Conservation (phyloP, 2,797 vertebrate species). For the Sebastes steindachneri region DNA sequence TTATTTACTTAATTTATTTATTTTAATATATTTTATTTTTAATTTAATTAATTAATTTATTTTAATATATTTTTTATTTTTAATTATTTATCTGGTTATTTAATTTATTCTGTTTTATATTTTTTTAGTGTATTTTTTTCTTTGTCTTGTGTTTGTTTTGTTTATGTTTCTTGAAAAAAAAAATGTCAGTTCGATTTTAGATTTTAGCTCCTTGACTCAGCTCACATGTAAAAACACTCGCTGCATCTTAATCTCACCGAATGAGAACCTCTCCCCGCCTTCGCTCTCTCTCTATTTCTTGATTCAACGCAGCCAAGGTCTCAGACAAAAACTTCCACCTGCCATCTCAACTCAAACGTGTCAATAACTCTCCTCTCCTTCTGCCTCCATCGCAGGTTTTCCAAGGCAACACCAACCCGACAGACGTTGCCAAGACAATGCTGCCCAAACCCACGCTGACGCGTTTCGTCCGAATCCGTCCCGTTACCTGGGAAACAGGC, state of each 20-base stretch:
- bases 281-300: constrained; percentile 9
- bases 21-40: too few relatives aligned
- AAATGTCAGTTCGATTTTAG: too few relatives aligned
- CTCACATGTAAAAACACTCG: neutral
- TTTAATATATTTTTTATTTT: too few relatives aligned
- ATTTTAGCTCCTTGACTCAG: neutral
- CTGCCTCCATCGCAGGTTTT: constrained; percentile 85
- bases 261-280: neutral
- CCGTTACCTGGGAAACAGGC: constrained; percentile 92
- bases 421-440: constrained; percentile 87
- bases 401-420: constrained; percentile 94
- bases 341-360: constrained; percentile 22
- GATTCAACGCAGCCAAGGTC: constrained; percentile 31
- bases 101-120: too few relatives aligned
- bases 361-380: constrained; percentile 62
- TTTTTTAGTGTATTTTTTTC: neutral
- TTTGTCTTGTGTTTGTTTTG: neutral
- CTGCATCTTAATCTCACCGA: neutral
- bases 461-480: constrained; percentile 91
- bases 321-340: constrained; percentile 17
- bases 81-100: too few relatives aligned
- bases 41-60: too few relatives aligned
- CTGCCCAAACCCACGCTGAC: constrained; percentile 94
- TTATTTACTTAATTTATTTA: too few relatives aligned
- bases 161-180: too few relatives aligned